Percentiles rank a stretch among this genome's conserved stretches.
Evolutionary conservation across 1,140 invertebrate species (phyloP).

Genomic region (Chrysoperla carnea): DNA sequence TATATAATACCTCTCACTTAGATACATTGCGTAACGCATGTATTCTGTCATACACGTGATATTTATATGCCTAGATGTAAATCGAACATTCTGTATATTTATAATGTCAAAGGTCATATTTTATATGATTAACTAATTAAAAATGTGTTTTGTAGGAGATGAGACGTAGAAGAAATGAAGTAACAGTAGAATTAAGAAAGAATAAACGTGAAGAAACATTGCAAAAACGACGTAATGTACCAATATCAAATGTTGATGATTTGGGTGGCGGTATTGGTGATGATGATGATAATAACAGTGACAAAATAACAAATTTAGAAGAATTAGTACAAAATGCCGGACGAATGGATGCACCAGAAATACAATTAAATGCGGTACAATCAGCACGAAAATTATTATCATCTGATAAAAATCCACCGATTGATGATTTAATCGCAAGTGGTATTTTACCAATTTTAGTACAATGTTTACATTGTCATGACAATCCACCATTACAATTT

Average conservation of each 20-base stretch:
- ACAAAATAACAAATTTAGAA: slow-evolving; percentile 43
- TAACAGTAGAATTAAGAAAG: slow-evolving; percentile 88
- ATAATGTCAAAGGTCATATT: neutral
- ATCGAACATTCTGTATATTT: no score
- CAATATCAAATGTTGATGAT: slow-evolving; percentile 61
- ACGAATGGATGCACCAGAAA: slow-evolving; percentile 42
- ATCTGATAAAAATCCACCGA: slow-evolving; percentile 96
- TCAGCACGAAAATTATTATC: slow-evolving; percentile 86
- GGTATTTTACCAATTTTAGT: slow-evolving; percentile 91
- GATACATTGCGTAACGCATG: no score
- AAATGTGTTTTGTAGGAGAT: slow-evolving; percentile 61
- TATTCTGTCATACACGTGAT: no score
- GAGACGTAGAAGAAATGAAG: slow-evolving; percentile 86
- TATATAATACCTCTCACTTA: no score
- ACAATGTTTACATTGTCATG: slow-evolving; percentile 65
- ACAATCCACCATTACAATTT: slow-evolving; percentile 89
- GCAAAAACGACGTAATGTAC: slow-evolving; percentile 88
- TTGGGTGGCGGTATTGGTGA: slow-evolving; percentile 20
- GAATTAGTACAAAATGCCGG: slow-evolving; percentile 57
- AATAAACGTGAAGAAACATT: slow-evolving; percentile 94
- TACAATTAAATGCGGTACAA: slow-evolving; percentile 68
- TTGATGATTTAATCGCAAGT: slow-evolving; percentile 84
- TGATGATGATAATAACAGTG: slow-evolving; percentile 49
- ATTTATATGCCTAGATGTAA: no score
- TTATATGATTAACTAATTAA: neutral